Evolutionary conservation across 2,797 vertebrate genomes (phyloP), one percentile per base, ranked within the genome.

Genomic region (Liparis tanakae): DNA sequence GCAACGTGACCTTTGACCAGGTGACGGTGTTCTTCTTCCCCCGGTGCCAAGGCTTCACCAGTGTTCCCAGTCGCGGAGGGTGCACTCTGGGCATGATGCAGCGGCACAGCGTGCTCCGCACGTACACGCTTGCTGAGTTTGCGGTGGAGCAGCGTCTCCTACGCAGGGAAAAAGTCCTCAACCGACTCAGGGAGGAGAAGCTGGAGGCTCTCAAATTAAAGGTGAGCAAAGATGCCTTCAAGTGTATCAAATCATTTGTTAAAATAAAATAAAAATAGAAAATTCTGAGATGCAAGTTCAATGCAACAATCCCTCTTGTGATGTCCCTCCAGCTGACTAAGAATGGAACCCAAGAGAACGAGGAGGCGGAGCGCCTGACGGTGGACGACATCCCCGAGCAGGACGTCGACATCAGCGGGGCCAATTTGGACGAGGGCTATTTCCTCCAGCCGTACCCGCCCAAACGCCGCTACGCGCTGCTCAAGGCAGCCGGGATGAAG

Each of bases 1-100:
- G 95, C 81, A 96, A 93, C 0, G 96, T 99, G 56, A 94, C 95
- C 70, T 99, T 99, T 22, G 94, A 97, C 87, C 96, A 95, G 88
- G 96, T 99, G 88, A 97, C 95, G 0, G 98, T 99, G 81, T 99
- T 96, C 93, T 98, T 97, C 94, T 99, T 99, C 89, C 95, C 95
- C 0, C 95, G 97, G 79, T 99, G 98, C 92, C 98, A 99, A 90
- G 98, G 98, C 58, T 99, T 99, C 94, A 98, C 96, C 62, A 97
- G 97, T 0, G 97, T 99, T 88, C 97, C 98, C 50, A 98, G 98
- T 87, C 94, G 96, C 0, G 98, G 98, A 1, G 98, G 98, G 70
- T 99, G 97, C 70, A 97, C 97, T 15, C 91, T 99, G 72, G 98
- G 98, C 25, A 99, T 99, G 98, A 91, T 95, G 78, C 93, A 93